Conservation (phyloP, 2,113 vertebrate species). For the Neotragus pygmaeus region DNA sequence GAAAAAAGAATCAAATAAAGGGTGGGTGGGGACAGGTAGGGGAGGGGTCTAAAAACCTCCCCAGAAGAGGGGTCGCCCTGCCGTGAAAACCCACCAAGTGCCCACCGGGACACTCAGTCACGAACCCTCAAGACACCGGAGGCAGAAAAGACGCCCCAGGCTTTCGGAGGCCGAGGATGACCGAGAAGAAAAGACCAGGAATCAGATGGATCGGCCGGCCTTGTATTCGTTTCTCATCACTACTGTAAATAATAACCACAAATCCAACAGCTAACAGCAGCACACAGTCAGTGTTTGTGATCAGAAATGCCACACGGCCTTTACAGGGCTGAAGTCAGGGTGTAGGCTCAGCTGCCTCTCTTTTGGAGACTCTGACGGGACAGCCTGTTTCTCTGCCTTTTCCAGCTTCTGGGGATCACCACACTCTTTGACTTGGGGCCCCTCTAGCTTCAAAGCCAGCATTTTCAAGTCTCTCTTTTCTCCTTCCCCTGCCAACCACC, state of each 20-base stretch:
- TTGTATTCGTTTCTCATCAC: neutral
- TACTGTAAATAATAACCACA: too few species aligned
- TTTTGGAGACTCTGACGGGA: neutral
- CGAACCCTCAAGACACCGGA: neutral
- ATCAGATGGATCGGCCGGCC: neutral
- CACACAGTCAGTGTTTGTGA: too few species aligned
- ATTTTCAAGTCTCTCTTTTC: neutral
- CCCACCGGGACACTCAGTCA: neutral
- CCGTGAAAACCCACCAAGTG: neutral
- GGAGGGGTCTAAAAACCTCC: neutral
- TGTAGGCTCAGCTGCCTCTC: neutral
- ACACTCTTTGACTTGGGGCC: neutral
- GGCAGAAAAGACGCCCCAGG: neutral
- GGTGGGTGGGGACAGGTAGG: neutral
- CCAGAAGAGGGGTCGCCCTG: neutral
- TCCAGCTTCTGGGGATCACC: neutral
- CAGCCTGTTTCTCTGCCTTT: neutral
- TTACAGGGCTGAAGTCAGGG: neutral
- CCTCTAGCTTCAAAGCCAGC: neutral
- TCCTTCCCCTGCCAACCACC: neutral
- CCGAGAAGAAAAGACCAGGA: neutral
- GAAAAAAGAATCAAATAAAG: neutral
- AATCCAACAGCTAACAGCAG: neutral
- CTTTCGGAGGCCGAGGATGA: neutral
- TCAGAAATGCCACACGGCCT: neutral